Evolutionary conservation across 2,797 vertebrate genomes (phyloP).

Genomic region (Centropyge bicolor): DNA sequence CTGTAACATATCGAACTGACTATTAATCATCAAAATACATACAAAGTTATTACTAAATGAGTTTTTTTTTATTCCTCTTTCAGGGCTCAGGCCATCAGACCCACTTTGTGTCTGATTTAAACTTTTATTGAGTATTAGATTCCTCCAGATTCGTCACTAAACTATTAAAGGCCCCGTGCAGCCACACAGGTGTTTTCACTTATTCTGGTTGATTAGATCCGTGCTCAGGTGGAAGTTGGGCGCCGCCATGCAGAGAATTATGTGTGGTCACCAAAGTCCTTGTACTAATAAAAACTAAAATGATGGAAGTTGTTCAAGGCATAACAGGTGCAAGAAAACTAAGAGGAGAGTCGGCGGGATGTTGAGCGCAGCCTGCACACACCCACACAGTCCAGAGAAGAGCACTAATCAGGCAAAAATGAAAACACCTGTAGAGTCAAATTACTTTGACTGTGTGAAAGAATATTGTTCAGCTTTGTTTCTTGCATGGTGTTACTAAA

Average conservation of each 20-base stretch:
- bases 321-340: conserved; percentile 11
- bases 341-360: not conserved
- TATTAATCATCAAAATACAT: not conserved
- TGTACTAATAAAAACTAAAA: conserved; percentile 10
- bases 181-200: conserved; percentile 23
- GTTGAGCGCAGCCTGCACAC: conserved; percentile 1
- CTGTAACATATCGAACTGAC: not conserved
- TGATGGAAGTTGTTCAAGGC: conserved; percentile 1
- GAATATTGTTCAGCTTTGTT: not conserved
- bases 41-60: not conserved
- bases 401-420: conserved; percentile 3
- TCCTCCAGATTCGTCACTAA: not conserved
- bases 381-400: not conserved
- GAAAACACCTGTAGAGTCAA: not conserved
- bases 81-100: not conserved
- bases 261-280: conserved; percentile 1
- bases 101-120: not conserved
- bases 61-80: not conserved
- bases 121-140: conserved; percentile 8
- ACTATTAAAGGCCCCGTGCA: not conserved
- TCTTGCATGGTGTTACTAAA: not conserved
- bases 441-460: not conserved
- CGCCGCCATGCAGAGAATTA: not conserved
- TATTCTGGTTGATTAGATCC: conserved; percentile 14
- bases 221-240: conserved; percentile 7